phyloP scores from a whole-genome alignment of 2,888 invertebrate species.

The Drosophila setosimentum region DNA sequence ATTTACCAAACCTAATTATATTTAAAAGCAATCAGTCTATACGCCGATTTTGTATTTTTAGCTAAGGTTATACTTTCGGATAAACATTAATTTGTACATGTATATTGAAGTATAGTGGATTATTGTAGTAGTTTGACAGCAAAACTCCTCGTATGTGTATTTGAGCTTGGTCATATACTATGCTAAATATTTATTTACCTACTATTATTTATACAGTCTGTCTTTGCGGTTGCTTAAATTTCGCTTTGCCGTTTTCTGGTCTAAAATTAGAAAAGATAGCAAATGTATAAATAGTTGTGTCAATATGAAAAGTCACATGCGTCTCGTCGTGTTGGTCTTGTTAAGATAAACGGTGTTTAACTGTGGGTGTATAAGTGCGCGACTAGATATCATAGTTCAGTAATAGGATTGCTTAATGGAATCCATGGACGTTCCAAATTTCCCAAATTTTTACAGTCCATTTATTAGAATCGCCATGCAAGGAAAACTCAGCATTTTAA shows the following conservation, averaged over 20 bases:
- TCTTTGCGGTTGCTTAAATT: conserved; percentile 61
- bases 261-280: conserved; percentile 79
- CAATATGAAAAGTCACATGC: conserved; percentile 65
- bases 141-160: not conserved
- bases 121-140: conserved; percentile 3
- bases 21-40: not conserved
- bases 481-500: not conserved
- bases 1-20: not conserved
- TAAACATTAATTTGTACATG: not conserved
- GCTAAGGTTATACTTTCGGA: not conserved
- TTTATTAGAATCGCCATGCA: not conserved
- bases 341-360: conserved; percentile 19
- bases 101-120: not conserved
- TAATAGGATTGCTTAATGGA: not conserved
- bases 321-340: conserved; percentile 32
- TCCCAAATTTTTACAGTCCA: not conserved
- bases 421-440: not conserved
- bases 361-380: conserved; percentile 13
- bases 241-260: conserved; percentile 51
- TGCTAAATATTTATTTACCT: conserved; percentile 19
- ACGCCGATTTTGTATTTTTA: not conserved
- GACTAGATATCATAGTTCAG: not conserved
- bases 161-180: not conserved
- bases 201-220: conserved; percentile 70
- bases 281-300: conserved; percentile 75